Base-by-base conservation (phyloP, 2,888 invertebrate genomes). In the Ptychoptera albimana region DNA sequence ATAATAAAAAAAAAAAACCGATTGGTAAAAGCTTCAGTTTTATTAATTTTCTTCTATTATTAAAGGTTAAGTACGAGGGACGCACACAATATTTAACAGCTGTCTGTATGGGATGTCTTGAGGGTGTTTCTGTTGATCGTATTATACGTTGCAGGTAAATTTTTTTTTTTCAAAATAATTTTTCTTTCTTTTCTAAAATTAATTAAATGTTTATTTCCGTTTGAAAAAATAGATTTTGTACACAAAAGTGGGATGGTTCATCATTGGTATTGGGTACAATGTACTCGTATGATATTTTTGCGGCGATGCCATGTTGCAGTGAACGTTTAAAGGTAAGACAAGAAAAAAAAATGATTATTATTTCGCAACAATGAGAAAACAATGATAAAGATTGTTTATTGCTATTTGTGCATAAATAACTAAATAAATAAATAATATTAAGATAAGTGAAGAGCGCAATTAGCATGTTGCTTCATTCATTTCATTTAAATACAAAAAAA, bases 241-340 rank as follows among this genome's bases (percentile, higher is more conserved):
- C 75, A 41, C 79, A 79, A 55, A 81, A 80, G 54, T 93, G 92
- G 92, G 87, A 91, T 60, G 96, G 96, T 23, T 83, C 88, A 16
- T 85, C 89, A 43, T 75, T 96, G 49, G 87, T 96, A 46, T 75
- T 96, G 46, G 96, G 96, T 52, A 93, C 94, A 51, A 93, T 96
- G 89, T 97, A 97, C 70, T 87, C 92, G 48, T 97, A 93, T 61
- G 96, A 97, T 68, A 89, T 97, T 55, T 94, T 97, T 65, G 96
- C 96, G 61, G 92, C 94, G 49, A 87, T 85, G 69, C 92, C 93
- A 13, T 97, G 96, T 67, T 96, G 96, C 70, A 77, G 82, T 59
- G 89, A 91, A 60, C 76, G 94, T 55, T 75, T 93, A 55, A 87
- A 85, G 79, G 89, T 91, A 60, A 63, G 67, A 61, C 34, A 16